Conservation (phyloP, 2,113 vertebrate genomes). For the Pongo abelii region DNA sequence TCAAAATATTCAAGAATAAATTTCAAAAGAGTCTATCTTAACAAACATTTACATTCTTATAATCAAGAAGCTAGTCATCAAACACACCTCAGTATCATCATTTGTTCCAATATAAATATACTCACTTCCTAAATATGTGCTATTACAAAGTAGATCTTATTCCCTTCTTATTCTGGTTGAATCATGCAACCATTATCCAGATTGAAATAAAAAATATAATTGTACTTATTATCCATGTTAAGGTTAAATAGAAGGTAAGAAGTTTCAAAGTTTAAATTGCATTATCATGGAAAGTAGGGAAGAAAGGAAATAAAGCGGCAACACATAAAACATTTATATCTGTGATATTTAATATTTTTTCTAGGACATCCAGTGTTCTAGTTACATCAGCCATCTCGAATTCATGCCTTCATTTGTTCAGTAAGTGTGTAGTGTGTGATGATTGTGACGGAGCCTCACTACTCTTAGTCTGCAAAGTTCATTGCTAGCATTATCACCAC, state of each 20-base stretch:
- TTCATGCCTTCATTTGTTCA: neutral
- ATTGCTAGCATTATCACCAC: neutral
- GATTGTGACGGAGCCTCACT: neutral
- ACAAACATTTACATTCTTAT: neutral
- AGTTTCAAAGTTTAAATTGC: neutral
- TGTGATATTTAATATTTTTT: neutral
- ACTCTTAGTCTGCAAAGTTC: neutral
- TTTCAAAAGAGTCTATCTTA: neutral
- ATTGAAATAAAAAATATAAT: neutral
- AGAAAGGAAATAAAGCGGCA: neutral
- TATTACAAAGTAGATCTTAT: neutral
- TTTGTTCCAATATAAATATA: neutral
- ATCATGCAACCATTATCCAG: neutral
- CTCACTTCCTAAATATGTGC: neutral
- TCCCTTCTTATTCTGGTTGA: neutral
- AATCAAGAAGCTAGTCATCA: neutral
- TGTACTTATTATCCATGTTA: neutral
- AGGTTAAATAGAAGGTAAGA: neutral
- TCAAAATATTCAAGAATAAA: neutral
- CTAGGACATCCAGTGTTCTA: neutral
- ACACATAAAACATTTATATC: neutral
- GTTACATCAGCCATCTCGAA: neutral
- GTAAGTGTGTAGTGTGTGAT: neutral
- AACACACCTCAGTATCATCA: neutral
- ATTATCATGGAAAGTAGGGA: neutral